Percentiles rank a stretch among this genome's conserved stretches.
Evolutionary conservation across 2,797 vertebrate species (phyloP).

Genomic region (Leucoraja ocellata): DNA sequence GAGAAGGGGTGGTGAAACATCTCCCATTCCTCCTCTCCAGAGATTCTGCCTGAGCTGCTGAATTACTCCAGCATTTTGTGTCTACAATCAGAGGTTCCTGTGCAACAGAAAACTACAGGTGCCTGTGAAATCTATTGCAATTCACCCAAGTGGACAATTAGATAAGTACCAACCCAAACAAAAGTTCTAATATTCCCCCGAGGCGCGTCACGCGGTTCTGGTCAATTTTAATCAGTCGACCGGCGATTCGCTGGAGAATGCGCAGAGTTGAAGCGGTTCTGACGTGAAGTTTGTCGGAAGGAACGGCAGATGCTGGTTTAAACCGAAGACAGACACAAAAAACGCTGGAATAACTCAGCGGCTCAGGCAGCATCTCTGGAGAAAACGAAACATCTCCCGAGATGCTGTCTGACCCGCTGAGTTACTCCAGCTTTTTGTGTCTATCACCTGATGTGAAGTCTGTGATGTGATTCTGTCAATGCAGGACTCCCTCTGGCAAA

Average conservation of each 20-base stretch:
- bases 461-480: not conserved
- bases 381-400: too few species aligned
- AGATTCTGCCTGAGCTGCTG: too few species aligned
- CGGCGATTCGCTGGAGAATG: not conserved
- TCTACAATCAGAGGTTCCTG: not conserved
- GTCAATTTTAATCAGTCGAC: constrained; percentile 13
- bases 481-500: not conserved
- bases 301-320: too few species aligned
- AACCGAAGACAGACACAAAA: too few species aligned
- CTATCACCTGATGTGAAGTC: not conserved
- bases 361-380: too few species aligned
- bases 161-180: not conserved
- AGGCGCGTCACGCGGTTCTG: not conserved
- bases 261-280: not conserved
- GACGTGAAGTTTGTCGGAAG: not conserved
- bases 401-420: too few species aligned
- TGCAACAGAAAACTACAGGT: not conserved
- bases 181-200: not conserved
- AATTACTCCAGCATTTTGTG: too few species aligned
- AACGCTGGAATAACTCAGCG: too few species aligned
- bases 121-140: not conserved
- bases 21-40: too few species aligned
- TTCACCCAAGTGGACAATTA: not conserved
- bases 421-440: too few species aligned
- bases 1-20: too few species aligned